Base-by-base conservation (phyloP, 2,888 invertebrate species). In the Pemphredon lugubris region DNA sequence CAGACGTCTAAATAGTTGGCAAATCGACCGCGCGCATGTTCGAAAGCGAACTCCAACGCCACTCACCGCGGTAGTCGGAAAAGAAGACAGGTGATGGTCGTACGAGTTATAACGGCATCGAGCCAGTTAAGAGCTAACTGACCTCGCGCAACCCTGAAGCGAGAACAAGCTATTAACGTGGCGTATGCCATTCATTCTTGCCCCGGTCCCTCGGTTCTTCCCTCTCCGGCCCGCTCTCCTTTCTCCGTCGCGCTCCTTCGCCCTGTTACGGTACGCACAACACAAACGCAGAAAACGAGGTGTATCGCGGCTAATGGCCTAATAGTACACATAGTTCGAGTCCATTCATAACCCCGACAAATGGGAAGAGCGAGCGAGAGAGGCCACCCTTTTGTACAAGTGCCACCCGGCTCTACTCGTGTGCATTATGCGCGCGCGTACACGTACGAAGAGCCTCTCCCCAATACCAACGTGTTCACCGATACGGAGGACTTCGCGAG, bases 121-220 rank as follows among this genome's bases (percentile, higher is more conserved):
- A 30, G 51, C 48, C 58, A 66, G 65, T 73, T 73, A 64, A 75
- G 75, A 67, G 79, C 74, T 78, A 82, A 82, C 83, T 84, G 82
- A 83, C 79, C 81, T 81, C 67, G 67, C 69, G 50, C 79, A 83
- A 84, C 79, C 78, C 71, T 67, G 76, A 82, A 71, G 72, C 73
- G 79, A 75, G 77, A 81, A 77, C 77, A 66, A 70, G 77, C 85
- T 83, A 84, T 86, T 86, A 85, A 79, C 79, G 74, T 66, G 77
- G 80, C 81, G 75, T 79, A 75, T 82, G 83, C 83, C 83, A 77
- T 83, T 75, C 82, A 75, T 79, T 79, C 75, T 72, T 72, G 60
- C 67, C 57, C 37, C 51, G 51, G 65, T 57, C 64, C 63, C 67
- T 70, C 51, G 61, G 18, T 32, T 23, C 21, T 26, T 20, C 61